Base-by-base conservation (phyloP, 2,888 invertebrate species). In the Chouioia cunea region DNA sequence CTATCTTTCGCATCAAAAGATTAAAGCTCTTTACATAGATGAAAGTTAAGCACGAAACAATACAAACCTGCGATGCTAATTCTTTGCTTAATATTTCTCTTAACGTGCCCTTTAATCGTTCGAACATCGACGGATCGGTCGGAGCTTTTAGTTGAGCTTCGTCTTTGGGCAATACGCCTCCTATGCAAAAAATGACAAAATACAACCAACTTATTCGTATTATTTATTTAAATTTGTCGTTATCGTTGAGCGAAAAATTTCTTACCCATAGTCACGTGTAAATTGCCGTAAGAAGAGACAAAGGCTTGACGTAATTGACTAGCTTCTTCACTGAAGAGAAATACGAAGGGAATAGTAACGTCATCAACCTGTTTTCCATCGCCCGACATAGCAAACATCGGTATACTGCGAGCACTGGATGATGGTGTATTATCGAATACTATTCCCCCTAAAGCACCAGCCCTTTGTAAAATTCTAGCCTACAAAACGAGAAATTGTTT, bases 381-480 rank as follows among this genome's bases (percentile, higher is more conserved):
- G 1, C 97, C 97, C 0, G 97, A 96, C 98, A 99, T 98, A 4
- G 97, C 96, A 87, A 99, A 99, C 87, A 97, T 90, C 0, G 95
- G 92, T 1, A 94, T 92, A 62, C 89, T 91, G 43, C 91, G 89
- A 53, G 92, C 90, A 65, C 93, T 92, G 46, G 94, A 92, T 36
- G 90, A 93, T 4, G 90, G 88, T 14, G 92, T 89, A 85, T 96
- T 96, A 86, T 96, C 96, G 74, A 94, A 87, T 48, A 99, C 93
- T 78, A 99, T 93, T 18, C 94, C 94, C 20, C 93, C 94, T 46
- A 91, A 87, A 0, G 94, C 97, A 16, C 97, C 97, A 4, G 93
- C 92, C 65, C 89, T 88, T 87, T 97, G 93, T 46, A 96, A 89
- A 78, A 91, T 88, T 63, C 96, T 89, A 2, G 95, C 97, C 88